Percentiles rank a stretch among this genome's conserved stretches.
phyloP scores from a whole-genome alignment of 2,888 invertebrate species.

The Fabriciana adippe region DNA sequence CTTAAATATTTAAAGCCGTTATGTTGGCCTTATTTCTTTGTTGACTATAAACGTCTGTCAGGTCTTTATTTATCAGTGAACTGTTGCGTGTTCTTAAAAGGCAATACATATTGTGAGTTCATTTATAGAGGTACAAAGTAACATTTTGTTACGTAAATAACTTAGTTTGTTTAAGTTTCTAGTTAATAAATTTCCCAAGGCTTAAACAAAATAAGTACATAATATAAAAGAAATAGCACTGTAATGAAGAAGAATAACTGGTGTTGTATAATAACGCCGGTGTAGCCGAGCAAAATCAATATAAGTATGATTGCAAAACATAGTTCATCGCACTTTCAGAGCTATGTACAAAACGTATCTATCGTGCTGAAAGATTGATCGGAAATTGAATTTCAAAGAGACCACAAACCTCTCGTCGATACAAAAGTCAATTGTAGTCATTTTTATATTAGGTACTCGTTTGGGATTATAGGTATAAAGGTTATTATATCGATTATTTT shows the following conservation, averaged over 20 bases:
- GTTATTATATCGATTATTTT: too few species aligned
- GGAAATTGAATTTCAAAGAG: conserved; percentile 10
- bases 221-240: conserved; percentile 3
- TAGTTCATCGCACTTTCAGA: neutral
- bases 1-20: too few species aligned
- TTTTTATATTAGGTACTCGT: too few species aligned
- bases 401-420: neutral
- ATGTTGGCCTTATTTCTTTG: neutral
- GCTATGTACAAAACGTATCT: neutral
- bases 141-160: too few species aligned
- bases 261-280: neutral
- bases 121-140: conserved; percentile 5
- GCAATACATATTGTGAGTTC: conserved; percentile 3
- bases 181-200: too few species aligned
- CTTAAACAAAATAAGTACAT: neutral
- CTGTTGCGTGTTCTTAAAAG: neutral
- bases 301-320: neutral
- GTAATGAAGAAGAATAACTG: conserved; percentile 14
- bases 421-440: neutral
- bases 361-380: neutral
- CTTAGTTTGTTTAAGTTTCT: too few species aligned
- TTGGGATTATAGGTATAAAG: too few species aligned
- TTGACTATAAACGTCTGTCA: neutral
- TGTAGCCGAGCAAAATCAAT: neutral
- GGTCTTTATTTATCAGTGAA: conserved; percentile 3